Conservation (phyloP, 2,888 invertebrate species). For the Nomada goodeniana region DNA sequence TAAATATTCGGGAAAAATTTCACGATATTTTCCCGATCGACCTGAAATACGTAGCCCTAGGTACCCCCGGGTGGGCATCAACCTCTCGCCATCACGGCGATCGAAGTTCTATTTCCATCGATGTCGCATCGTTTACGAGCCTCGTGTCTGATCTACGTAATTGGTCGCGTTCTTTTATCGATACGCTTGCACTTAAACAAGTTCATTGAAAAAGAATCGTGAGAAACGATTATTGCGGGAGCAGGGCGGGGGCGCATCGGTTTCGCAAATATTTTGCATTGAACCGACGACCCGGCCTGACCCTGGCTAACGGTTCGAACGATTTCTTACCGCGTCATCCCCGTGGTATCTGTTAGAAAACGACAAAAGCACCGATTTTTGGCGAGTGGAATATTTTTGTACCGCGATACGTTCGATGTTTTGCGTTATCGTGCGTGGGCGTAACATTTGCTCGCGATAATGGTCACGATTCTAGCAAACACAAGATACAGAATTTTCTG, state of each 20-base stretch:
- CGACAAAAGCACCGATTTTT: slow-evolving; percentile 48
- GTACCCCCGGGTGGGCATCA: background rate
- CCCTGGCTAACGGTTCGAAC: slow-evolving; percentile 48
- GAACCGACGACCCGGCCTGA: slow-evolving; percentile 58
- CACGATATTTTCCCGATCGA: slow-evolving; percentile 25
- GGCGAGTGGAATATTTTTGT: slow-evolving; percentile 57
- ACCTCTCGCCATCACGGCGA: background rate
- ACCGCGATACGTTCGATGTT: slow-evolving; percentile 26
- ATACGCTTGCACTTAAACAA: background rate
- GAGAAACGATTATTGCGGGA: background rate
- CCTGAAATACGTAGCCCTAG: slow-evolving; percentile 19
- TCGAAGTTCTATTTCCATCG: slow-evolving; percentile 10
- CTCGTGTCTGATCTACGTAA: background rate
- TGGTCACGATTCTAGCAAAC: slow-evolving; percentile 18
- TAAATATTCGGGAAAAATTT: slow-evolving; percentile 37
- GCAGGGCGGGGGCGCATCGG: slow-evolving; percentile 7
- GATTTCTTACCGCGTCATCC: slow-evolving; percentile 20
- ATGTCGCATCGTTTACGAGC: background rate
- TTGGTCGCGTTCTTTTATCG: slow-evolving; percentile 11
- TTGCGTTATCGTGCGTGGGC: slow-evolving; percentile 73
- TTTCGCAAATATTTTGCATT: slow-evolving; percentile 67
- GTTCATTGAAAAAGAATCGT: background rate
- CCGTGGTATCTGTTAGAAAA: slow-evolving; percentile 15
- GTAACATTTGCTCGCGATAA: slow-evolving; percentile 62
- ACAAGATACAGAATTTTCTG: background rate